These are phyloP conservation scores for Etheostoma nigrum DNA, from an alignment of 2,797 vertebrate genomes.

Conservation along the genomic window DNA sequence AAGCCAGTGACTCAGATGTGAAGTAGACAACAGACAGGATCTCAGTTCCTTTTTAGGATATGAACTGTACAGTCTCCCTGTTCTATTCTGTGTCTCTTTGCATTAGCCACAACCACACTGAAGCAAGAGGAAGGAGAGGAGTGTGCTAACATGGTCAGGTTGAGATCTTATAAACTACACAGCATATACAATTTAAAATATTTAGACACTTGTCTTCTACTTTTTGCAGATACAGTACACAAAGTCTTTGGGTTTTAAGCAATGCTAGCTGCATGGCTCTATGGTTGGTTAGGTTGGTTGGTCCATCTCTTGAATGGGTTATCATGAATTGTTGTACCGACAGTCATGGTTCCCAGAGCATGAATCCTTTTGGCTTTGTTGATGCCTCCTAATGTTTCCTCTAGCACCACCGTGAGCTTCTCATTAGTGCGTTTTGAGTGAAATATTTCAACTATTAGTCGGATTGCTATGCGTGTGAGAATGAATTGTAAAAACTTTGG, in stretches of 20 bases:
- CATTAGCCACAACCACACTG: conserved; percentile 4
- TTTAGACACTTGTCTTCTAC: not conserved
- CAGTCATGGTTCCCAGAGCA: too few relatives aligned
- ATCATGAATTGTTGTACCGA: too few relatives aligned
- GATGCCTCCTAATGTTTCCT: too few relatives aligned
- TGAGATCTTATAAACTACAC: conserved; percentile 5
- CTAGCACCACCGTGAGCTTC: too few relatives aligned
- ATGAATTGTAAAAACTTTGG: too few relatives aligned
- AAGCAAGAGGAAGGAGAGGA: not conserved
- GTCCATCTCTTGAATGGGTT: too few relatives aligned
- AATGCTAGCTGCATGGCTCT: not conserved
- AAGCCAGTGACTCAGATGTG: conserved; percentile 16
- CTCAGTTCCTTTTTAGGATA: conserved; percentile 34
- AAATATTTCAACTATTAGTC: not conserved
- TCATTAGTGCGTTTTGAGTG: too few relatives aligned
- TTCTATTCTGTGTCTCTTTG: conserved; percentile 44
- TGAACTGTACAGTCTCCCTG: conserved; percentile 35
- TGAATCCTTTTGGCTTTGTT: too few relatives aligned
- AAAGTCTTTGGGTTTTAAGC: not conserved
- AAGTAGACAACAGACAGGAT: conserved; percentile 32
- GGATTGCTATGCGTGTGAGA: not conserved
- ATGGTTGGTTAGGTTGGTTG: not conserved
- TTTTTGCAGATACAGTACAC: not conserved
- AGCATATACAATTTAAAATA: not conserved
- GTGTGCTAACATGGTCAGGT: not conserved